These are phyloP conservation scores for Nyleta sp. DNA, from an alignment of 2,888 invertebrate genomes.

Conservation along the genomic window DNA sequence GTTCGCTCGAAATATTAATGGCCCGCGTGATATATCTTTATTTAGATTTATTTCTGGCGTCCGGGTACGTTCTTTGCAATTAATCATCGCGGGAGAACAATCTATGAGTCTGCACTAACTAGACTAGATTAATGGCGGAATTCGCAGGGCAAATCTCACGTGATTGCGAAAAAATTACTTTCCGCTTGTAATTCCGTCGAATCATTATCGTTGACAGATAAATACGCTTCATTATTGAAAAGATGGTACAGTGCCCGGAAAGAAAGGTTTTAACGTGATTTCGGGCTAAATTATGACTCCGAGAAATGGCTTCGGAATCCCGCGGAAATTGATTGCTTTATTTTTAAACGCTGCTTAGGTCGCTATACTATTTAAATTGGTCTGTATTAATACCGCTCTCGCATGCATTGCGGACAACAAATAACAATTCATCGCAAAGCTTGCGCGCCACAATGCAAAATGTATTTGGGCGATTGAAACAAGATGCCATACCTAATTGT, in stretches of 20 bases:
- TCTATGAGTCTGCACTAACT: slow-evolving; percentile 66
- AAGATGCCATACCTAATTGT: not conserved
- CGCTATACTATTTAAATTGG: slow-evolving; percentile 14
- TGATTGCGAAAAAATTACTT: slow-evolving; percentile 58
- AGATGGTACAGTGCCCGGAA: slow-evolving; percentile 6
- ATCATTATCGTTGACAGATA: slow-evolving; percentile 56
- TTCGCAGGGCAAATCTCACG: slow-evolving; percentile 35
- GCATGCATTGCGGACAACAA: not conserved
- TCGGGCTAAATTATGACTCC: slow-evolving; percentile 31
- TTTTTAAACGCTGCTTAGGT: slow-evolving; percentile 35
- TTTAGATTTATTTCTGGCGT: slow-evolving; percentile 69
- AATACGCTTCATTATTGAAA: slow-evolving; percentile 52
- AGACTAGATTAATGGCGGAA: slow-evolving; percentile 69
- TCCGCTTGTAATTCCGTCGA: slow-evolving; percentile 38
- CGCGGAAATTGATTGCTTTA: slow-evolving; percentile 37
- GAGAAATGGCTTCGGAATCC: slow-evolving; percentile 34
- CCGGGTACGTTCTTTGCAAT: slow-evolving; percentile 67
- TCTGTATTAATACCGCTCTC: slow-evolving; percentile 2
- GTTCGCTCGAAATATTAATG: slow-evolving; percentile 66
- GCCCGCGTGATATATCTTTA: slow-evolving; percentile 70
- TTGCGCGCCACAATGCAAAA: no score
- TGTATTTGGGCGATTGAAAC: not conserved
- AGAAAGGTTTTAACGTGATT: slow-evolving; percentile 31
- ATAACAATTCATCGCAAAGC: no score
- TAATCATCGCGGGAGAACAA: slow-evolving; percentile 68